phyloP scores from a whole-genome alignment of 2,113 vertebrate species.

The Vireo altiloquus region DNA sequence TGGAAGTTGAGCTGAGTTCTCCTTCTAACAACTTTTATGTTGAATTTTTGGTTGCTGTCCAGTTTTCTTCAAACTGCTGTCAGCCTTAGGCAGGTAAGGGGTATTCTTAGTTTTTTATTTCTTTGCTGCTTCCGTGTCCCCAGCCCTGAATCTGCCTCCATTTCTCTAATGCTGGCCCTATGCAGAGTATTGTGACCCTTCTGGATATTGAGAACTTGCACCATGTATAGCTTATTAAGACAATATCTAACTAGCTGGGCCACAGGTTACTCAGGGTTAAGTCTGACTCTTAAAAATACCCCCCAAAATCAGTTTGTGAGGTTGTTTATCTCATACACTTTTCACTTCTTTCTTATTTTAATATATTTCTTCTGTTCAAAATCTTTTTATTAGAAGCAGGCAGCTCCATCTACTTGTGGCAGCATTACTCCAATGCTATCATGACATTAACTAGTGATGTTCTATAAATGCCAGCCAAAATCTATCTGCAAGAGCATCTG shows the following conservation, averaged over 20 bases:
- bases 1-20: not conserved
- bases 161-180: not conserved
- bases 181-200: not conserved
- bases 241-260: not conserved
- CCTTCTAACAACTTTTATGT: not conserved
- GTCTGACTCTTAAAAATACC: not conserved
- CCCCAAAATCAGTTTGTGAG: not conserved
- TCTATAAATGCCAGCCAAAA: conserved; percentile 78
- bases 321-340: not conserved
- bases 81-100: not conserved
- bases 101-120: not conserved
- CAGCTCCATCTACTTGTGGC: conserved; percentile 51
- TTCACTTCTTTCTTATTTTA: not conserved
- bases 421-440: conserved; percentile 44
- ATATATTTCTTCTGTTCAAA: not conserved
- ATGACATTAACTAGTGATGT: conserved; percentile 65
- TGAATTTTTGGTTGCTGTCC: not conserved
- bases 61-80: not conserved
- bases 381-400: conserved; percentile 30
- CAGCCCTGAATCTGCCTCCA: not conserved
- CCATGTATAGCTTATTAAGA: not conserved
- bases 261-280: not conserved
- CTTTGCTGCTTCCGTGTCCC: not conserved
- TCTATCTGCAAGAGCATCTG: conserved; percentile 78
- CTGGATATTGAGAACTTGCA: not conserved